Percentiles rank a stretch among this genome's conserved stretches.
Conservation (phyloP, 1,140 invertebrate species). For the Aphaenogaster ashmeadi region DNA sequence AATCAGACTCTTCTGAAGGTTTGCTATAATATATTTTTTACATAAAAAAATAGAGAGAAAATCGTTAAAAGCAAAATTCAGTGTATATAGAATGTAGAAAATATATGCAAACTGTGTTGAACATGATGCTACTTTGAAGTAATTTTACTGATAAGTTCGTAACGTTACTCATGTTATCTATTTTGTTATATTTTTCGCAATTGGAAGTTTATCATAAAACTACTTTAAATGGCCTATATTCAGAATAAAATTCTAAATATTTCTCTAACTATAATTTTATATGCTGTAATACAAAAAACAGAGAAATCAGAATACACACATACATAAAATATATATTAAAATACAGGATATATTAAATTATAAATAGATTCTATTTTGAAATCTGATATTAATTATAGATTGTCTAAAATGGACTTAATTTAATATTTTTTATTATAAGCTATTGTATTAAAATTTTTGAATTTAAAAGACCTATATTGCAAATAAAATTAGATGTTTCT, state of each 20-base stretch:
- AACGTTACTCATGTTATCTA: slow-evolving; percentile 5
- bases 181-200: slow-evolving; percentile 9
- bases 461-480: neutral
- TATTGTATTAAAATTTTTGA: slow-evolving; percentile 20
- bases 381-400: neutral
- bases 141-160: neutral
- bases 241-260: neutral
- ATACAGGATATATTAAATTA: neutral
- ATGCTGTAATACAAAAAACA: neutral
- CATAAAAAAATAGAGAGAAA: neutral
- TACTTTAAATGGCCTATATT: neutral
- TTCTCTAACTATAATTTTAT: neutral
- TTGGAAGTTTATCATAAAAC: slow-evolving; percentile 6
- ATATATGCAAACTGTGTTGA: neutral
- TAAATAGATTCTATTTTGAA: neutral
- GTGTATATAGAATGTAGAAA: neutral
- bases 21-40: slow-evolving; percentile 1
- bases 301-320: neutral
- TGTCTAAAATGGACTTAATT: neutral
- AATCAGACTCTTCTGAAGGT: slow-evolving; percentile 84
- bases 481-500: neutral
- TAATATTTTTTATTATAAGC: neutral
- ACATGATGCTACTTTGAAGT: neutral
- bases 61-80: neutral
- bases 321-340: neutral